Evolutionary conservation across 2,888 invertebrate genomes (phyloP).

Genomic region (Mimachlamys varia): DNA sequence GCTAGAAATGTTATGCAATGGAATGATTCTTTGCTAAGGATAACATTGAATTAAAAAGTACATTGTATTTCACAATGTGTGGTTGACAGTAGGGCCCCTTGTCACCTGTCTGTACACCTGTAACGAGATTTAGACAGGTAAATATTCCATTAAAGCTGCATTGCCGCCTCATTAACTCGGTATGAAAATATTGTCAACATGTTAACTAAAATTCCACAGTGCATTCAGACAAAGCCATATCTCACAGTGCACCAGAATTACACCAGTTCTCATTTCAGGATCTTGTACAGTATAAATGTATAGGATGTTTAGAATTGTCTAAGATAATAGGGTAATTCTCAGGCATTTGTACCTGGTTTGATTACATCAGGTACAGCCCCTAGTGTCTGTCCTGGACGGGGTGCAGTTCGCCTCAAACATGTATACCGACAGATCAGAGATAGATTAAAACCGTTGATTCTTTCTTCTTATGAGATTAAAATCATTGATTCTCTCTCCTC

Average conservation of each 20-base stretch:
- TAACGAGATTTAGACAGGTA: conserved; percentile 31
- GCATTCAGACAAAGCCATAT: conserved; percentile 5
- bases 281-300: not conserved
- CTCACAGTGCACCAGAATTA: not conserved
- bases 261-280: not conserved
- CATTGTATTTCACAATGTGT: not conserved
- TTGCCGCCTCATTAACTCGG: not conserved
- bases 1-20: not conserved
- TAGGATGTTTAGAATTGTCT: not conserved
- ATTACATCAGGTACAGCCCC: not conserved
- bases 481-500: not conserved
- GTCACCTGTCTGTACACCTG: conserved; percentile 12
- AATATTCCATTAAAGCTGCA: conserved; percentile 9
- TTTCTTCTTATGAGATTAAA: not conserved
- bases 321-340: not conserved
- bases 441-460: not conserved
- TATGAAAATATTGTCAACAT: not conserved
- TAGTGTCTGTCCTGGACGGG: not conserved
- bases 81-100: not conserved
- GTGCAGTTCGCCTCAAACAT: not conserved
- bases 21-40: not conserved
- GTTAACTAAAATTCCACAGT: not conserved
- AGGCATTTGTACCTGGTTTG: not conserved
- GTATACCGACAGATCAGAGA: not conserved
- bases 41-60: not conserved